These are phyloP conservation scores for Pseudopipra pipra DNA, from an alignment of 2,113 vertebrate species.

Conservation along the genomic window DNA sequence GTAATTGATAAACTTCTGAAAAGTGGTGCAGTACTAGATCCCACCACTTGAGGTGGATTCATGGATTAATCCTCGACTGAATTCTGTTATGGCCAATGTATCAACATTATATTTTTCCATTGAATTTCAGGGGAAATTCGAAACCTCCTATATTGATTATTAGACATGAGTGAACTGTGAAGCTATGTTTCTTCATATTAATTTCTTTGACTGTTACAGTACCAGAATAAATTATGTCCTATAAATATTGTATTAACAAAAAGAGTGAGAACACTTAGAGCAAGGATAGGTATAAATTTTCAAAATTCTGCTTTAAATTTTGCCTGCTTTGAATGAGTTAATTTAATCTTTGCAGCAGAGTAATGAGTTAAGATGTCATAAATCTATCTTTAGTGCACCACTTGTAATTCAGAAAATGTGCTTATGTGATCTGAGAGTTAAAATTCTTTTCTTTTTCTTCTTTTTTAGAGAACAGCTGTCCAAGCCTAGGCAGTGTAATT, in stretches of 20 bases:
- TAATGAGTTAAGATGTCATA: background rate
- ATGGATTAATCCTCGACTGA: background rate
- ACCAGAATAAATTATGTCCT: background rate
- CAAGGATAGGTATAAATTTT: background rate
- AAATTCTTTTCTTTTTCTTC: background rate
- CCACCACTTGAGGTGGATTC: background rate
- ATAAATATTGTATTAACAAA: background rate
- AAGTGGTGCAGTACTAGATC: background rate
- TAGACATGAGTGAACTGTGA: background rate
- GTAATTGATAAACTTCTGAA: background rate
- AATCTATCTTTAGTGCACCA: background rate
- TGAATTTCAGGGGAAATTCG: background rate
- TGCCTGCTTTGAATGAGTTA: background rate
- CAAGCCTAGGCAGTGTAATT: slow-evolving; percentile 73
- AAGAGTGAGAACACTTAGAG: background rate
- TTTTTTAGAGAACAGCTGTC: slow-evolving; percentile 77
- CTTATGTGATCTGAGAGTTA: background rate
- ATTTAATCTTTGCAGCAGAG: background rate
- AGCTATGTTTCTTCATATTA: background rate
- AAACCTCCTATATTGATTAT: background rate
- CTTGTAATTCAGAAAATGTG: background rate
- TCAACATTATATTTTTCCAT: background rate
- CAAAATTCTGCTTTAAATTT: background rate
- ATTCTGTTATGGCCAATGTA: background rate
- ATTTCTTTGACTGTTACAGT: background rate